Base-by-base conservation (phyloP, 2,888 invertebrate species). In the Nomada ruficornis region DNA sequence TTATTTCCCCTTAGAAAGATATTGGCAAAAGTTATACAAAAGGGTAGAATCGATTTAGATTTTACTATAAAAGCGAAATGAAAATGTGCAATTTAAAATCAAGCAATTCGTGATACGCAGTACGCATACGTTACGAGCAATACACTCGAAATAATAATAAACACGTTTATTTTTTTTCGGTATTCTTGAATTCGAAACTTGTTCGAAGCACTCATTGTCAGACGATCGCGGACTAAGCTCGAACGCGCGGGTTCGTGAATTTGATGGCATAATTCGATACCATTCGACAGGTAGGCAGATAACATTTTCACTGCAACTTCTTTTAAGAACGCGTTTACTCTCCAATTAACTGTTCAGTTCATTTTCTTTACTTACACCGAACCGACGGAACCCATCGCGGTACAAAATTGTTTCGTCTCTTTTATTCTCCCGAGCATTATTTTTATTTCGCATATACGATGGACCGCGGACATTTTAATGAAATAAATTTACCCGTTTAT, bases 101-200 rank as follows among this genome's bases (percentile, higher is more conserved):
- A 64, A 77, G 69, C 20, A 50, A 76, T 23, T 52, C 26, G 69
- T 13, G 64, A 23, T 63, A 52, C 77, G 54, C 67, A 20, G 11
- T 26, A 15, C 47, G 18, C 13, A 13, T 11, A 23, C 5, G 55
- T 15, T 18, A 9, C 2, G 13, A 2, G 20, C 18, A 15, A 36
- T 44, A 4, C 36, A 15, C 29, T 67, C 36, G 42, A 23, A 54
- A 23, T 42, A 7, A 7, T 20, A 13, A 18, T 52, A 57, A 23
- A 23, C 23, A 50, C 18, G 67, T 68, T 5, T 11, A 59, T 36
- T 36, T n/a, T 44, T 23, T n/a, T n/a, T 4, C 63, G n/a, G 18
- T 10, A 20, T 29, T 36, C 42, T 11, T 29, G 26, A 13, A 11
- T 18, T 23, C 42, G 13, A 7, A 23, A 29, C 20, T 23, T 54